phyloP scores from a whole-genome alignment of 1,140 invertebrate genomes.

The Hycleus phaleratus region DNA sequence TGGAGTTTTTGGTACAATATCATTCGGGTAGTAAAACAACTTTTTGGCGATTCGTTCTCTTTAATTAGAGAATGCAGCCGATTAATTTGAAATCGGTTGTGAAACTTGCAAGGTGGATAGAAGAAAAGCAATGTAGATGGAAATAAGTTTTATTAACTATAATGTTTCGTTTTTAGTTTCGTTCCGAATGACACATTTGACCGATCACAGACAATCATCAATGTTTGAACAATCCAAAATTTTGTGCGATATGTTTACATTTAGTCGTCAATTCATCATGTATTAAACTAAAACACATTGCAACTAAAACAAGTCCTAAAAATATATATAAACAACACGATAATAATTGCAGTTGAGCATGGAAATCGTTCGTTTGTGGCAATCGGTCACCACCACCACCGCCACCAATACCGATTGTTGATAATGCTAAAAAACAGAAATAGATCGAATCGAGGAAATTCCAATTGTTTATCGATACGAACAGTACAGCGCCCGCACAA shows the following conservation, averaged over 20 bases:
- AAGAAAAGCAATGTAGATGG: too few species aligned
- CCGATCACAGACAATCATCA: background rate
- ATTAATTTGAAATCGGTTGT: too few species aligned
- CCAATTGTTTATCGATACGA: slow-evolving; percentile 68
- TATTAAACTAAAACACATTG: slow-evolving; percentile 88
- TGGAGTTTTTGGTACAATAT: too few species aligned
- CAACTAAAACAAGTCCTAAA: slow-evolving; percentile 79
- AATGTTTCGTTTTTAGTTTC: too few species aligned
- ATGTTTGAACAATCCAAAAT: slow-evolving; percentile 25
- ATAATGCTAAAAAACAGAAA: slow-evolving; percentile 81
- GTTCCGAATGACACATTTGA: too few species aligned
- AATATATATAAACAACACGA: slow-evolving; percentile 80
- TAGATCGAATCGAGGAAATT: slow-evolving; percentile 75
- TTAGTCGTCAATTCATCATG: slow-evolving; percentile 80
- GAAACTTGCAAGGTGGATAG: too few species aligned
- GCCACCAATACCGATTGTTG: slow-evolving; percentile 82
- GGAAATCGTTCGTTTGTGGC: slow-evolving; percentile 56
- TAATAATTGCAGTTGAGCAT: slow-evolving; percentile 63
- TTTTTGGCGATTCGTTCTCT: too few species aligned
- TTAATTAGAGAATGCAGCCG: too few species aligned
- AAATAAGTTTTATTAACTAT: too few species aligned
- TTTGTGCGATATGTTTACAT: slow-evolving; percentile 46
- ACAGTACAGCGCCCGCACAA: slow-evolving; percentile 60
- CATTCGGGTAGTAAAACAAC: too few species aligned
- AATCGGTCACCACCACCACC: slow-evolving; percentile 48